These are phyloP conservation scores for Psittacara wagleri DNA, from an alignment of 2,113 vertebrate genomes.

Conservation along the genomic window DNA sequence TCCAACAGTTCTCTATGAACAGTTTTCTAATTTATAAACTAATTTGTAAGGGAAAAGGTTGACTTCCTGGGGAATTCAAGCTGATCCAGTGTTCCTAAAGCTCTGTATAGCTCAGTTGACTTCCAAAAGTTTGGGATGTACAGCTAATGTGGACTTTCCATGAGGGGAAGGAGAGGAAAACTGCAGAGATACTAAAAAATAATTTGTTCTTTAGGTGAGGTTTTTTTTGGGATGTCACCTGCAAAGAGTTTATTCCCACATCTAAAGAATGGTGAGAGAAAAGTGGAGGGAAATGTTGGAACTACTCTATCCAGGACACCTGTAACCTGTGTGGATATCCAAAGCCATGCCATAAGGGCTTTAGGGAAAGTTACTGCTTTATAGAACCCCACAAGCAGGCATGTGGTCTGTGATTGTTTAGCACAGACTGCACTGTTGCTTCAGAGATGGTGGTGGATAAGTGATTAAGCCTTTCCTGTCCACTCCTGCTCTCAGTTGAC, in stretches of 20 bases:
- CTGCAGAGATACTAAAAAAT: background rate
- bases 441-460: background rate
- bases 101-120: background rate
- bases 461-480: background rate
- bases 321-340: no score
- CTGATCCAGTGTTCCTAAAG: background rate
- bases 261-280: background rate
- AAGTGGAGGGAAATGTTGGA: background rate
- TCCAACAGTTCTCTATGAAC: background rate
- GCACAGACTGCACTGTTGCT: fast-evolving
- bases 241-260: background rate
- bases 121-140: background rate
- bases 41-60: background rate
- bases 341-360: background rate
- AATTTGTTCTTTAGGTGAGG: background rate
- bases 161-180: background rate
- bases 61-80: background rate
- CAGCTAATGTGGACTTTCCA: background rate
- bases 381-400: background rate
- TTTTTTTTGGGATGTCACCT: background rate
- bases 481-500: background rate
- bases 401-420: fast-evolving
- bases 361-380: background rate
- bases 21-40: background rate
- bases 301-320: background rate